Evolutionary conservation across 1,140 invertebrate genomes (phyloP), one percentile per base, ranked within the genome.

Genomic region (Nymphalis io): DNA sequence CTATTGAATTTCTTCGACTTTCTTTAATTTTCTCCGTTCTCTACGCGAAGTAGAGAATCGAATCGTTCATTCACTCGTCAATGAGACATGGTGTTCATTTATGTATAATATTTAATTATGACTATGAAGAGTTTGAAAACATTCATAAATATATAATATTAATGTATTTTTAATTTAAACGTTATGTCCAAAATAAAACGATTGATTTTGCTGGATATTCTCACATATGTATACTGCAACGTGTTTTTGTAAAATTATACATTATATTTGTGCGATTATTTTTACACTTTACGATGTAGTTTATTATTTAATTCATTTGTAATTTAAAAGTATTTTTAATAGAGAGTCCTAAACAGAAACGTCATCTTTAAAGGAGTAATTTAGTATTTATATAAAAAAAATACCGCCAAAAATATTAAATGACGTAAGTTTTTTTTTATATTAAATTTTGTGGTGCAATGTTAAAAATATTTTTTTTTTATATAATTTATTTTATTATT

Each of bases 201-300:
- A 23, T n/a, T 15, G 27, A 27, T n/a, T 27, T 11, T n/a, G 8
- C 10, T 6, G 23, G 12, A 23, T 27, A 27, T 27, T 27, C n/a
- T n/a, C 13, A 53, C 27, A 21, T 23, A 55, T 55, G 13, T 21
- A 51, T 20, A 13, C 3, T 23, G 48, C 3, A 21, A 6, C 1
- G 20, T 44, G 40, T 44, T n/a, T 3, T 4, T 44, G n/a, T 3
- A 51, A 51, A 51, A 10, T 33, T 13, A 1, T 55, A 15, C 3
- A 55, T 55, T 55, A 12, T 21, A 55, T 55, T 55, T 55, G 51
- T 55, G 51, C 18, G 51, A 21, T 55, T 55, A n/a, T 55, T 15
- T 51, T 11, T 21, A 11, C 10, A 51, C 2, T 18, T n/a, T 44
- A 44, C 42, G 3, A 44, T 2, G n/a, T 40, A 10, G 10, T 27